These are phyloP conservation scores for Lophochroa leadbeateri DNA, from an alignment of 2,113 vertebrate species.

Conservation along the genomic window DNA sequence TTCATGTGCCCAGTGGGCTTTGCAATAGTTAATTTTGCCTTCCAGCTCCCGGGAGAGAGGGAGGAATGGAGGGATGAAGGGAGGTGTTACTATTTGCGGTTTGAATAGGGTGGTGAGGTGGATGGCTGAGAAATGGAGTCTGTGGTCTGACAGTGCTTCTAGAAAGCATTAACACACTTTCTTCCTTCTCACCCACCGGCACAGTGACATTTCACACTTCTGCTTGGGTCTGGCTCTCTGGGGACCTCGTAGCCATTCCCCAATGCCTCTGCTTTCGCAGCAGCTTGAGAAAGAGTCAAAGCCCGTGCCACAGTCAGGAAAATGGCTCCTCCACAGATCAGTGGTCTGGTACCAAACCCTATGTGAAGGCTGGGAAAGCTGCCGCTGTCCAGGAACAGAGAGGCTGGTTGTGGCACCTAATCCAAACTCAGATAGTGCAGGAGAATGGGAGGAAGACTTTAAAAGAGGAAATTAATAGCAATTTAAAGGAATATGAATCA, in stretches of 20 bases:
- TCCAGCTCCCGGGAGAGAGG: background rate
- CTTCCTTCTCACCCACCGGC: slow-evolving; percentile 11
- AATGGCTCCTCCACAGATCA: background rate
- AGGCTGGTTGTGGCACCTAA: background rate
- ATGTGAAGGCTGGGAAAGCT: rapidly evolving
- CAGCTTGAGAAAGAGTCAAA: background rate
- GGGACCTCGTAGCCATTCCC: background rate
- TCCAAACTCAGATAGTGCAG: background rate
- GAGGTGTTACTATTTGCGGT: slow-evolving; percentile 52
- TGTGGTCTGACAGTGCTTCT: slow-evolving; percentile 3
- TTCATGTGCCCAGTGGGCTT: background rate
- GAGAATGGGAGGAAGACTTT: background rate
- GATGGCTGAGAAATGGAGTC: slow-evolving; percentile 46
- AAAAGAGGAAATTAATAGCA: background rate
- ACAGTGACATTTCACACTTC: slow-evolving; percentile 40
- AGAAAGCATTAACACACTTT: slow-evolving; percentile 50
- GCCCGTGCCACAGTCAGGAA: background rate
- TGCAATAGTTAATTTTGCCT: slow-evolving; percentile 24
- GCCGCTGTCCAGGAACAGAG: background rate
- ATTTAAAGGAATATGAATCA: background rate
- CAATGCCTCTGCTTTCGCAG: background rate
- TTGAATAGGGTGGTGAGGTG: slow-evolving; percentile 1
- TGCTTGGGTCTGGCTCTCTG: background rate
- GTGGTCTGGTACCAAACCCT: background rate
- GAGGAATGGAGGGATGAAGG: background rate